Conservation (phyloP, 64 coral and sea anemone species). For the Montipora efflorescens region DNA sequence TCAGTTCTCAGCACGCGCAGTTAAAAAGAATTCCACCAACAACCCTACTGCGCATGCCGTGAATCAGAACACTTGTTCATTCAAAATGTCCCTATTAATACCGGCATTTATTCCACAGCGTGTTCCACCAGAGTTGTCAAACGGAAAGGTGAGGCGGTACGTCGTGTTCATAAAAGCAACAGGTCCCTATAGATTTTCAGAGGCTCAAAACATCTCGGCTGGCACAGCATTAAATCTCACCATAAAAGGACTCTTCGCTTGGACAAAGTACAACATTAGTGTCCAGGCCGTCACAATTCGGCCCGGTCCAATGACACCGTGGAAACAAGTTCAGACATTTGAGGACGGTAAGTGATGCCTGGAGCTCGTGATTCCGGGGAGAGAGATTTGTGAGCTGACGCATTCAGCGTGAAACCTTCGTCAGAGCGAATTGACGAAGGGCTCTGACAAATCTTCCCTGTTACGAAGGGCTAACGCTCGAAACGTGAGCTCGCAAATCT, state of each 20-base stretch:
- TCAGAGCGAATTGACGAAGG: no score
- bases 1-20: no score
- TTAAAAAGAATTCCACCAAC: no score
- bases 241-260: constrained; percentile 55
- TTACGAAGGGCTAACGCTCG: no score
- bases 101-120: constrained; percentile 21
- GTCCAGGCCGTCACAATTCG: constrained; percentile 78
- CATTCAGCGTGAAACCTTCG: no score
- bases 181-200: constrained; percentile 47
- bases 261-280: constrained; percentile 74
- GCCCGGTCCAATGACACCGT: constrained; percentile 61
- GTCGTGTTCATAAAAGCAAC: constrained; percentile 53
- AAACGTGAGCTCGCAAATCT: no score
- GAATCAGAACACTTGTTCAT: no score
- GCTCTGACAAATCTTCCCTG: no score
- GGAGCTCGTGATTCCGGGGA: neutral
- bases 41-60: no score
- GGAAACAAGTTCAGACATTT: constrained; percentile 56
- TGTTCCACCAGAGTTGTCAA: constrained; percentile 61
- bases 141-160: constrained; percentile 80
- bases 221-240: constrained; percentile 57
- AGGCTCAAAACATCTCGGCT: neutral
- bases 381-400: no score
- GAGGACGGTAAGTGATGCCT: constrained; percentile 72
- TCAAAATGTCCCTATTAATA: no score